Base-by-base conservation (phyloP, 2,888 invertebrate genomes). In the Pristionchus entomophagus region DNA sequence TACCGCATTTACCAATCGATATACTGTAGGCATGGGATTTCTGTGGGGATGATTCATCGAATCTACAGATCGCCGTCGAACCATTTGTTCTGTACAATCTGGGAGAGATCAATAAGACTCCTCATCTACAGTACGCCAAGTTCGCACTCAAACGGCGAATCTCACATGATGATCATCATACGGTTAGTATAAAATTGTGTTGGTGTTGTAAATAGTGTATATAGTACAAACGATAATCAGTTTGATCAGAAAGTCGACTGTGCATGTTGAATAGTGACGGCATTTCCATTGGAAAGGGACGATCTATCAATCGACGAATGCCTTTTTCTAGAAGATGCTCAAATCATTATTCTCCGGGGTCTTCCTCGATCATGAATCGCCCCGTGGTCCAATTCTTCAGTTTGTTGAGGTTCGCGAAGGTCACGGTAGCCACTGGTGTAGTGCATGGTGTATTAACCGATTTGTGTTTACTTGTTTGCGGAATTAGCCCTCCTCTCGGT, bases 381-480 rank as follows among this genome's bases (percentile, higher is more conserved):
- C 83, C 5, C 59, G 62, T 14, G 83, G 83, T 22, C 62, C 49
- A 10, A 22, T 49, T 22, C 22, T 29, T 29, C 59, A 83, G 62
- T 62, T 83, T 26, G 22, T 83, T 2, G 83, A 83, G 83, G 83
- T 83, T 45, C 41, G 81, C n/a, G n/a, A n/a, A n/a, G n/a, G n/a
- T n/a, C n/a, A n/a, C n/a, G n/a, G n/a, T n/a, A n/a, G n/a, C n/a
- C n/a, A n/a, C n/a, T n/a, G n/a, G n/a, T n/a, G n/a, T n/a, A n/a
- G n/a, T n/a, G n/a, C n/a, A n/a, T n/a, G n/a, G n/a, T n/a, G n/a
- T n/a, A n/a, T n/a, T n/a, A n/a, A n/a, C n/a, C n/a, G n/a, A n/a
- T n/a, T n/a, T n/a, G n/a, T n/a, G n/a, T n/a, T n/a, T n/a, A n/a
- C n/a, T n/a, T n/a, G n/a, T n/a, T n/a, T n/a, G n/a, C n/a, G n/a